Evolutionary conservation across 2,113 vertebrate species (phyloP), one percentile per base, ranked within the genome.

Genomic region (Garra rufa): DNA sequence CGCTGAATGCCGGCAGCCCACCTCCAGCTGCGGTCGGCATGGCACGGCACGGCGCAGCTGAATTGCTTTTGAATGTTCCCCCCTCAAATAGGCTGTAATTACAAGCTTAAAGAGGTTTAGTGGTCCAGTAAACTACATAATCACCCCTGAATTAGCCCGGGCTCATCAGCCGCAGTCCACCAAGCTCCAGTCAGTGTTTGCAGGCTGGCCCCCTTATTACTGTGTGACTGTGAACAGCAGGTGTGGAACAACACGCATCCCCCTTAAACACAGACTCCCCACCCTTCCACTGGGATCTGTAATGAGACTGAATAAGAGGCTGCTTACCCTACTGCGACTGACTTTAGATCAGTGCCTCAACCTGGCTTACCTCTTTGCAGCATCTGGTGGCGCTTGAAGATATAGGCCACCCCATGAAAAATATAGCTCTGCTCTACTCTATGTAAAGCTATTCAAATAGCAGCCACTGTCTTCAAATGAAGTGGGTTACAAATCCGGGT

Each of bases 91-190:
- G 96, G 97, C 96, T 95, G 97, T 99, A 99, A 99, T 99, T 99
- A 99, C 95, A 95, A 96, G 96, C 97, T 99, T 98, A 98, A 98
- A 98, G 97, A 98, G 97, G 97, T 98, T 99, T 98, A 99, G 97
- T 99, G 97, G 97, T 98, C 97, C 97, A 99, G 98, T 97, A 99
- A 99, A 99, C 97, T 97, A 98, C 96, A 97, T 99, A 99, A 99
- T 99, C 97, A 97, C 97, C 97, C 96, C 96, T 95, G 96, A 98
- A 99, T 99, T 98, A 99, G 97, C 96, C 95, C 85, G 91, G 95
- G 96, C 97, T 98, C 98, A 98, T 99, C 98, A 99, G 97, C 96
- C 94, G 96, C 97, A 98, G 96, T 96, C 96, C 96, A 98, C 95
- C 95, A 96, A 97, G 95, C 96, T 96, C 93, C 92, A 95, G 94